phyloP scores from a whole-genome alignment of 2,797 vertebrate genomes.

The Sebastes hubbsi region DNA sequence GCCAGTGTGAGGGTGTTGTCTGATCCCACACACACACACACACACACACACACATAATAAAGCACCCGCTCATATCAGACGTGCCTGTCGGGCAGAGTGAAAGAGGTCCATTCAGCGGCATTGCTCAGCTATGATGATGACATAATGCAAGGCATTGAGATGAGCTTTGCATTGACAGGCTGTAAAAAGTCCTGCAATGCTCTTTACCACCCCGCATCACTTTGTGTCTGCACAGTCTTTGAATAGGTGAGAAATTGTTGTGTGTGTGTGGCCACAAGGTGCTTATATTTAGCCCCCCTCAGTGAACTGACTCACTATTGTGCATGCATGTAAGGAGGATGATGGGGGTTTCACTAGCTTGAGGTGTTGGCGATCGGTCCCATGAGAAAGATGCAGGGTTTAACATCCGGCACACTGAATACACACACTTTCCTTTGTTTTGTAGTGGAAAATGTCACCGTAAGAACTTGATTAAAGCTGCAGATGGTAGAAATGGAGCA shows the following conservation, averaged over 20 bases:
- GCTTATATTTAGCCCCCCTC: constrained; percentile 38
- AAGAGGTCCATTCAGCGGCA: constrained; percentile 44
- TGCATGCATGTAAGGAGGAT: constrained; percentile 13
- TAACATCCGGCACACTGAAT: not conserved
- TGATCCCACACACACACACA: constrained; percentile 35
- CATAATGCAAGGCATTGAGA: constrained; percentile 34
- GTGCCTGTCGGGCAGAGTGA: constrained; percentile 35
- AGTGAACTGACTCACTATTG: constrained; percentile 30
- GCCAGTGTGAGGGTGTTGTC: constrained; percentile 48
- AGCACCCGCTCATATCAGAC: constrained; percentile 34
- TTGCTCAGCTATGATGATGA: constrained; percentile 35
- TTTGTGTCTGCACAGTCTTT: constrained; percentile 11
- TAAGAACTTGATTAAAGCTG: not conserved
- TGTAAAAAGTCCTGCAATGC: constrained; percentile 36
- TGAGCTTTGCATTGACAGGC: constrained; percentile 57
- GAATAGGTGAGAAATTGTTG: constrained; percentile 15
- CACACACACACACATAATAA: constrained; percentile 15
- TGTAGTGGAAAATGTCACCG: not conserved
- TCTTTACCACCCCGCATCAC: constrained; percentile 14
- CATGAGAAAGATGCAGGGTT: not conserved
- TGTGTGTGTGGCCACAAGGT: constrained; percentile 8
- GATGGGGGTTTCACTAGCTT: constrained; percentile 13
- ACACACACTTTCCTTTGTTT: not conserved
- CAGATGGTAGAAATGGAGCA: too few relatives aligned
- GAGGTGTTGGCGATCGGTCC: constrained; percentile 1